Conservation (phyloP, 2,888 invertebrate genomes). For the Drepana falcataria region DNA sequence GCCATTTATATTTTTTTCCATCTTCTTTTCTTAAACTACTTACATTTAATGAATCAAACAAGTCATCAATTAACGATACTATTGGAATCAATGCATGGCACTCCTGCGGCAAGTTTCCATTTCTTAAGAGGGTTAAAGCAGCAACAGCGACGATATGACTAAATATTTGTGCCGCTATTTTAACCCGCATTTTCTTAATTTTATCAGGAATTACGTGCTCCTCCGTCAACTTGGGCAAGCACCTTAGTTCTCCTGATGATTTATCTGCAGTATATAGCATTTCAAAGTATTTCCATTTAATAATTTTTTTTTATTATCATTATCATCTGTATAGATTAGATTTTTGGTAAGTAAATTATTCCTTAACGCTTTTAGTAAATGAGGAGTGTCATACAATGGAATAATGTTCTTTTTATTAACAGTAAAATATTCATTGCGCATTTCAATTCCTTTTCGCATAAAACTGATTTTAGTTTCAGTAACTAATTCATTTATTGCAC, state of each 20-base stretch:
- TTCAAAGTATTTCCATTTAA: constrained; percentile 25
- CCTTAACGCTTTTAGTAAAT: constrained; percentile 22
- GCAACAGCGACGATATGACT: constrained; percentile 27
- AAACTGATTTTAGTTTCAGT: constrained; percentile 13
- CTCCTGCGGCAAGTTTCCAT: constrained; percentile 6
- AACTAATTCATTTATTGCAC: constrained; percentile 18
- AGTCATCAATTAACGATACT: constrained; percentile 19
- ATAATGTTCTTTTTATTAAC: constrained; percentile 13
- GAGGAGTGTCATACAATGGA: constrained; percentile 22
- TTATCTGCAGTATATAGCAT: constrained; percentile 18
- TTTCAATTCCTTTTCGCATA: constrained; percentile 11
- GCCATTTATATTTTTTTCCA: background rate
- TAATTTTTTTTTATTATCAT: constrained; percentile 8
- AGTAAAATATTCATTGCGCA: constrained; percentile 13
- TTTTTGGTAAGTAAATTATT: constrained; percentile 23
- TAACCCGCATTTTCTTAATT: constrained; percentile 27
- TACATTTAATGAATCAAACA: constrained; percentile 4
- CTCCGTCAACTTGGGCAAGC: constrained; percentile 21
- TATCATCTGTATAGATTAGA: constrained; percentile 9
- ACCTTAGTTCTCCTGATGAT: constrained; percentile 16
- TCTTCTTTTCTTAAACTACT: background rate
- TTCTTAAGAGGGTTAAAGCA: constrained; percentile 11
- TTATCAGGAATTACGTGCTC: constrained; percentile 20
- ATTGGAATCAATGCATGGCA: constrained; percentile 7
- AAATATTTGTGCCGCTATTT: constrained; percentile 25